Evolutionary conservation across 92 coral and sea anemone genomes (phyloP).

Genomic region (Virgularia gustaviana): DNA sequence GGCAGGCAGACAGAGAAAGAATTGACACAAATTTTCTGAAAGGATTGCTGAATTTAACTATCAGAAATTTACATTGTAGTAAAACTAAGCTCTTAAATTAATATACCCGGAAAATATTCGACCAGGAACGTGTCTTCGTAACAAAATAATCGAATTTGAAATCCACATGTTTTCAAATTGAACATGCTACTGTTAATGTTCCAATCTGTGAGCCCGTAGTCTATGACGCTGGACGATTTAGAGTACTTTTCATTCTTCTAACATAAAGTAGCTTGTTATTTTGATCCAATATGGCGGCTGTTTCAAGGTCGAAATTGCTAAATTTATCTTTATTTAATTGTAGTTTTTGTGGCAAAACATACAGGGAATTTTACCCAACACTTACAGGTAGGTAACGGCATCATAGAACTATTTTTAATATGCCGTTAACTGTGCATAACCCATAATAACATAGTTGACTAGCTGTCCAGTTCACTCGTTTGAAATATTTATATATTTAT

Average conservation of each 20-base stretch:
- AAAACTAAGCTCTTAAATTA: background rate
- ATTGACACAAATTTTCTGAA: too few relatives aligned
- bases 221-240: background rate
- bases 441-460: too few relatives aligned
- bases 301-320: background rate
- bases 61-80: too few relatives aligned
- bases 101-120: slow-evolving; percentile 32
- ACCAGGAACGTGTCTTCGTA: slow-evolving; percentile 28
- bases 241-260: background rate
- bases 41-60: too few relatives aligned
- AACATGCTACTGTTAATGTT: too few relatives aligned
- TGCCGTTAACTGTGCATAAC: too few relatives aligned
- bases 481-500: too few relatives aligned
- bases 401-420: too few relatives aligned
- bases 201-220: background rate
- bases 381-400: slow-evolving; percentile 1
- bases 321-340: background rate
- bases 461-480: too few relatives aligned
- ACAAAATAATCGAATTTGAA: slow-evolving; percentile 5
- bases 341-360: background rate
- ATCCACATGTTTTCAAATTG: slow-evolving; percentile 42
- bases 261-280: slow-evolving; percentile 1
- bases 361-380: background rate
- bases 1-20: too few relatives aligned
- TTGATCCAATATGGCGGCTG: slow-evolving; percentile 24